Percentiles rank a stretch among this genome's conserved stretches.
phyloP scores from a whole-genome alignment of 2,888 invertebrate species.

The Oscheius sp. region DNA sequence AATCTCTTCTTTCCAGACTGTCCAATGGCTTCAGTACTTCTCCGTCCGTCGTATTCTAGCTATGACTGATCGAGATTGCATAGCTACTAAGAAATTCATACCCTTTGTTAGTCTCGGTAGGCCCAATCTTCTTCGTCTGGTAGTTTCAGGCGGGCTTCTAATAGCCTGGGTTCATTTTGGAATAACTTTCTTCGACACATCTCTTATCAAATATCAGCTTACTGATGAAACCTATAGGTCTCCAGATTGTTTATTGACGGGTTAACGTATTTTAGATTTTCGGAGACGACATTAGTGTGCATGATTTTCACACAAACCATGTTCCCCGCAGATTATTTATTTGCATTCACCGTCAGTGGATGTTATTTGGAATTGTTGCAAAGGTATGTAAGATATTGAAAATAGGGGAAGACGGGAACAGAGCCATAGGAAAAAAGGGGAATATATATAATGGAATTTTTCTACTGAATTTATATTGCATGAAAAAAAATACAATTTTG shows the following conservation, averaged over 20 bases:
- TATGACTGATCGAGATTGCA: constrained; percentile 58
- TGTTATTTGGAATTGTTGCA: constrained; percentile 66
- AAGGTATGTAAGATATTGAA: no score
- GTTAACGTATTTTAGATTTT: constrained; percentile 35
- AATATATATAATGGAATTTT: no score
- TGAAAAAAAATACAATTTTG: background rate
- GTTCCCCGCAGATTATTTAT: constrained; percentile 69
- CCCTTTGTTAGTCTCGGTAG: constrained; percentile 52
- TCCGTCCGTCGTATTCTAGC: constrained; percentile 58
- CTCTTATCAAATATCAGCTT: constrained; percentile 64
- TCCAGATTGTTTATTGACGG: background rate
- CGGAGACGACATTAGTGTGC: constrained; percentile 57
- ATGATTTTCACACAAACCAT: constrained; percentile 70
- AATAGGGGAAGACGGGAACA: no score
- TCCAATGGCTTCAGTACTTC: constrained; percentile 64
- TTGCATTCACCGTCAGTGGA: constrained; percentile 65
- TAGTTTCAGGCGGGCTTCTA: constrained; percentile 38
- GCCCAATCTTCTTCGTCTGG: background rate
- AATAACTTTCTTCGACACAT: constrained; percentile 62
- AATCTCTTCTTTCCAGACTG: constrained; percentile 29
- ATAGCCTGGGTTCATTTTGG: constrained; percentile 68
- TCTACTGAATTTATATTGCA: no score
- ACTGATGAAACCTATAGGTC: constrained; percentile 59
- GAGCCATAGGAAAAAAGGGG: no score
- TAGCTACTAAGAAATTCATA: constrained; percentile 57